Evolutionary conservation across 2,797 vertebrate species (phyloP).

Genomic region (Cyclura pinguis): DNA sequence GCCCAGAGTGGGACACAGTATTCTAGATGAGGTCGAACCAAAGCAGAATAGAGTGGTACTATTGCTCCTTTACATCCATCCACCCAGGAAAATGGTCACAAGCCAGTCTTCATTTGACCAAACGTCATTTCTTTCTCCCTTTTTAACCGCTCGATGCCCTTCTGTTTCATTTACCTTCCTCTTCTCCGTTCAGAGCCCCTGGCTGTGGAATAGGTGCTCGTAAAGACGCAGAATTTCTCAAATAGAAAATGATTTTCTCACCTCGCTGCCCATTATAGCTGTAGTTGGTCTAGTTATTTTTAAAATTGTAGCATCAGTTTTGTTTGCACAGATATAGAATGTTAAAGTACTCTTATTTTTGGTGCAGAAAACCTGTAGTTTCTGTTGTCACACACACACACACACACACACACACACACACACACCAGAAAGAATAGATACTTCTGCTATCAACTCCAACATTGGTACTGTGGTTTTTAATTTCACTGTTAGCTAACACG

Average conservation of each 20-base stretch:
- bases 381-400: neutral
- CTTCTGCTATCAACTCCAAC: neutral
- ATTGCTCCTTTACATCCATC: neutral
- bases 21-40: no score
- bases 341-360: neutral
- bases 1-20: no score
- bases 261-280: neutral
- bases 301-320: neutral
- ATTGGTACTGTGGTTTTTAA: constrained; percentile 25
- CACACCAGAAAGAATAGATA: neutral
- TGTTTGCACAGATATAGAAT: neutral
- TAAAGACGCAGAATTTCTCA: neutral
- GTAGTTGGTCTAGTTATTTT: neutral
- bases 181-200: neutral
- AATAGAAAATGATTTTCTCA: neutral
- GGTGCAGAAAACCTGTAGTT: neutral
- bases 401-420: neutral
- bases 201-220: neutral
- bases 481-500: neutral
- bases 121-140: no score
- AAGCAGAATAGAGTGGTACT: neutral
- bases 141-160: neutral
- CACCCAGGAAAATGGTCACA: neutral
- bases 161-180: neutral
- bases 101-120: neutral